Evolutionary conservation across 37 sponge, comb jelly and placozoan species (phyloP), one percentile per base, ranked within the genome.

Genomic region (Beroe forskalii): DNA sequence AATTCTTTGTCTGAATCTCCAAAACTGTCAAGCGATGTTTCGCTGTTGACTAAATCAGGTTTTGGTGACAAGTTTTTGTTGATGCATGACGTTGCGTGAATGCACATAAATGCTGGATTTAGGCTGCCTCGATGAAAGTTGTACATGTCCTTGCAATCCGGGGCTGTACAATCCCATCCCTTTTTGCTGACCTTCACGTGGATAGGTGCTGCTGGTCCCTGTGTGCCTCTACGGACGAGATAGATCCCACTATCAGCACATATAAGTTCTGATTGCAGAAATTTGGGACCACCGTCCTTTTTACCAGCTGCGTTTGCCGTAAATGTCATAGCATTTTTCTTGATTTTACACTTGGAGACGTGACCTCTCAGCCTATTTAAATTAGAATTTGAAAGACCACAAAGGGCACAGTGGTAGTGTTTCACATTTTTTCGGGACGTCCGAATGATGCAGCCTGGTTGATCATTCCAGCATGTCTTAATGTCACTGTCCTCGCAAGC

Each of bases 141-240:
- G 25, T 20, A 20, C 4, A 63, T 28, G 25, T 63, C 66, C 4
- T 19, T 6, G 25, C 66, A 63, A 63, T 4, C 4, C 9, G 14
- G 66, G 3, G 25, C 66, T 4, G 66, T 63, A 63, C 66, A 63
- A 4, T 63, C 66, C 66, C 66, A 63, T 4, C 66, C 66, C 20
- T 63, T 20, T 30, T 63, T 63, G n/a, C 25, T 63, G n/a, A 23
- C 23, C 20, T 3, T 3, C 6, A 63, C 66, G n/a, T 63, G 66
- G 25, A 63, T 30, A 28, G 66, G 66, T 4, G 23, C n/a, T 4
- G 66, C 66, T 4, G 66, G 66, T 3, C 66, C 66, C 66, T 63
- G 66, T 6, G 66, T 19, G 25, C 66, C 9, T 30, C 25, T 6
- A 4, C 66, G 20, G n/a, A 63, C 66, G 2, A 63, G 25, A 63